Evolutionary conservation across 2,113 vertebrate species (phyloP), one percentile per base, ranked within the genome.

Genomic region (Siniperca knerii): DNA sequence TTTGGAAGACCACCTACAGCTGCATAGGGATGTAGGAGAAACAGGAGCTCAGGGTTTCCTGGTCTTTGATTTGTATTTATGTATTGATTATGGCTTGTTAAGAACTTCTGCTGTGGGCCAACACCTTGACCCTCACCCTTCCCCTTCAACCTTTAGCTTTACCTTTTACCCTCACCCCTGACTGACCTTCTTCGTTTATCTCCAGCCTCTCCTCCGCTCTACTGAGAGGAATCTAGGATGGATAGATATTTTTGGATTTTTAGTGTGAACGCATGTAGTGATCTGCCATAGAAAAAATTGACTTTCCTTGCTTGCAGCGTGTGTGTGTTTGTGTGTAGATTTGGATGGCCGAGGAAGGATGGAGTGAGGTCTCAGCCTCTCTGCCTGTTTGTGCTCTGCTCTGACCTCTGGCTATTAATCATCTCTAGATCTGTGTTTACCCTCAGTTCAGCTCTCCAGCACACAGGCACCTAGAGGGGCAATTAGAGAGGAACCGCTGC

Each of bases 371-470:
- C 89, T 82, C 87, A 86, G 86, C 88, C 85, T 83, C 90, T 81
- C 78, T 86, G 91, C 87, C 92, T 90, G 83, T 89, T 89, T 86
- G 87, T 73, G 77, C 93, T 87, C 89, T 58, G 77, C 92, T 82
- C 78, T 94, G 94, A 93, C 94, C 94, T 78, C 77, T 83, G 78
- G 91, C 93, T 93, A 95, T 95, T 95, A 95, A 95, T 95, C 94
- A 95, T 95, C 90, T 92, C 87, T 87, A 91, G 90, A 93, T 95
- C 90, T 94, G 93, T 95, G 92, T 94, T 95, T 95, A 95, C 92
- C 93, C 92, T 93, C 92, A 91, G 90, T 92, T 93, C 94, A 92
- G 91, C 92, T 94, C 92, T 92, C 90, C 85, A 92, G 93, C 92
- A 86, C 91, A 93, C 88, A 93, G 90, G 93, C 92, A 94, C 92